Conservation (phyloP, 2,888 invertebrate species). For the Barypeithes pellucidus region DNA sequence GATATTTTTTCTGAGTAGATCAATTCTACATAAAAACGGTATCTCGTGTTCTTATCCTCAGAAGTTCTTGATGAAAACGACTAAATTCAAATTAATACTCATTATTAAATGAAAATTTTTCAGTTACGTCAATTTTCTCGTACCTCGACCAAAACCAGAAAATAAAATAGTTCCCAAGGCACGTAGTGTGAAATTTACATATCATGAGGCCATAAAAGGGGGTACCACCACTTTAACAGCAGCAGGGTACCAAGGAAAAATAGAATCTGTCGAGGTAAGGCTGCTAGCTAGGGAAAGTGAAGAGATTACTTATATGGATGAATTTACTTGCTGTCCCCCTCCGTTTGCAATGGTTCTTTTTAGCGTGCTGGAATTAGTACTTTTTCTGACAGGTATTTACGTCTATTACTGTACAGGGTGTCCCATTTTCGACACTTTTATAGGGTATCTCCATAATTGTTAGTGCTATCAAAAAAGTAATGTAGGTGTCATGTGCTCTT, state of each 20-base stretch:
- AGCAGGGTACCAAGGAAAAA: background rate
- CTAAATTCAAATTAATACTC: too few species aligned
- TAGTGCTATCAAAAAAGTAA: too few species aligned
- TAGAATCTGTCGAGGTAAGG: slow-evolving; percentile 19
- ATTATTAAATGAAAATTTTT: too few species aligned
- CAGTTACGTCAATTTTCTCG: slow-evolving; percentile 55
- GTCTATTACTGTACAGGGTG: too few species aligned
- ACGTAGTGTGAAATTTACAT: slow-evolving; percentile 14
- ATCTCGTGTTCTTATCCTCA: too few species aligned
- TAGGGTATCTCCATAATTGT: too few species aligned
- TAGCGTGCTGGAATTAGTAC: slow-evolving; percentile 87
- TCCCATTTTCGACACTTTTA: too few species aligned
- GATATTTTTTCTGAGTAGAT: too few species aligned
- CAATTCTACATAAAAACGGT: too few species aligned
- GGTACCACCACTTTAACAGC: background rate
- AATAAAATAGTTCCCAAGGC: slow-evolving; percentile 22
- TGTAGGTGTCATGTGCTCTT: too few species aligned
- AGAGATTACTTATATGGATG: slow-evolving; percentile 71
- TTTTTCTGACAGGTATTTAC: slow-evolving; percentile 71
- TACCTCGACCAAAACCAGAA: slow-evolving; percentile 41
- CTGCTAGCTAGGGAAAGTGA: slow-evolving; percentile 24
- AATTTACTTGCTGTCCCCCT: slow-evolving; percentile 94
- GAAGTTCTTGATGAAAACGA: too few species aligned
- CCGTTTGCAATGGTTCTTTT: slow-evolving; percentile 89
- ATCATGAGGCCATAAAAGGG: too few species aligned